These are phyloP conservation scores for Phrynocephalus versicolor DNA, from an alignment of 2,113 vertebrate genomes.

Conservation along the genomic window DNA sequence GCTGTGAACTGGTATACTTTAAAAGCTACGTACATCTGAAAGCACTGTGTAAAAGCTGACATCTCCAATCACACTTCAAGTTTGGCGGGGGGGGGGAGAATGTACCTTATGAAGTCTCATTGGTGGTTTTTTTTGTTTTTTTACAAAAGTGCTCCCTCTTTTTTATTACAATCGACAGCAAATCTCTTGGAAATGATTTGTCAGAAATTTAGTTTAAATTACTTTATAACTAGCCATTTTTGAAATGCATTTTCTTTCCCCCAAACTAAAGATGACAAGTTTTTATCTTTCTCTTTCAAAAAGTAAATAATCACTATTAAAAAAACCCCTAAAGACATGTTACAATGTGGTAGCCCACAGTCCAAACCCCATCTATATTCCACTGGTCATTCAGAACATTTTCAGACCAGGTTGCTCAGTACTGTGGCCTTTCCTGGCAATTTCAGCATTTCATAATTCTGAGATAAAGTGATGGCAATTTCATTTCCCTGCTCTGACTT, in stretches of 20 bases:
- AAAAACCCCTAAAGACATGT: constrained; percentile 69
- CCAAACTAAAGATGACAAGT: constrained; percentile 62
- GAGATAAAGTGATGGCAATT: background rate
- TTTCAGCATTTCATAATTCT: background rate
- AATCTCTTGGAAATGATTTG: constrained; percentile 70
- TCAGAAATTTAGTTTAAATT: constrained; percentile 75
- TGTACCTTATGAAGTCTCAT: constrained; percentile 72
- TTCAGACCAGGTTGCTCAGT: constrained; percentile 5
- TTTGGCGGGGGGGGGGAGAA: constrained; percentile 57
- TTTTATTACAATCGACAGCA: constrained; percentile 69
- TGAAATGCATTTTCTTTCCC: constrained; percentile 64
- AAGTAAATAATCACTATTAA: constrained; percentile 43
- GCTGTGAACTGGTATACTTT: constrained; percentile 77
- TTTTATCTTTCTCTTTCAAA: constrained; percentile 55
- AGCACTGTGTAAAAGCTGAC: constrained; percentile 77
- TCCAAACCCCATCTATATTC: constrained; percentile 16
- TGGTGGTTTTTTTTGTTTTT: too few species aligned
- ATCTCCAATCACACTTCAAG: constrained; percentile 73
- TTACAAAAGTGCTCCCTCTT: constrained; percentile 50
- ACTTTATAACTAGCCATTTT: constrained; percentile 65
- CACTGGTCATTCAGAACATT: constrained; percentile 17
- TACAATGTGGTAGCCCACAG: constrained; percentile 52
- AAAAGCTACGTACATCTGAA: constrained; percentile 77
- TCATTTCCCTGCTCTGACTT: background rate
- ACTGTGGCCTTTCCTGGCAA: background rate